phyloP scores from a whole-genome alignment of 1,140 invertebrate genomes.

The Bombus affinis region DNA sequence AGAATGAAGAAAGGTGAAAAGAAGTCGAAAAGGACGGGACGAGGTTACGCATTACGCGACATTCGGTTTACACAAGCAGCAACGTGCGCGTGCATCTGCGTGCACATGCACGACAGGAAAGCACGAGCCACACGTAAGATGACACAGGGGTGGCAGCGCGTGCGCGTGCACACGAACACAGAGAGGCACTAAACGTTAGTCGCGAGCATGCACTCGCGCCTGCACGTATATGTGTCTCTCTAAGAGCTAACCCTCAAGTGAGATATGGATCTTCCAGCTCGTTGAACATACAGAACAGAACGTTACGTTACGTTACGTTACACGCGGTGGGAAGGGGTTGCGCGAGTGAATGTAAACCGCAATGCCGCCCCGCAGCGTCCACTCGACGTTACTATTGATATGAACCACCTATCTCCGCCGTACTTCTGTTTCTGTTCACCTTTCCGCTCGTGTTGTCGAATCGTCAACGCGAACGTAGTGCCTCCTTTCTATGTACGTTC shows the following conservation, averaged over 20 bases:
- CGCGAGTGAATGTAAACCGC: slow-evolving; percentile 62
- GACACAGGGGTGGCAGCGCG: slow-evolving; percentile 18
- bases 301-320: slow-evolving; percentile 68
- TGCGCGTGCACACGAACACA: slow-evolving; percentile 45
- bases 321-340: slow-evolving; percentile 64
- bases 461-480: neutral
- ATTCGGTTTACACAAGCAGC: slow-evolving; percentile 37
- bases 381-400: slow-evolving; percentile 66
- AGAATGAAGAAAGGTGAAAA: slow-evolving; percentile 25
- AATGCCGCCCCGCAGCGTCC: slow-evolving; percentile 58
- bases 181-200: slow-evolving; percentile 14
- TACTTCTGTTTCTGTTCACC: slow-evolving; percentile 5
- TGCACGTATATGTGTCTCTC: slow-evolving; percentile 45
- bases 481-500: neutral
- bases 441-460: slow-evolving; percentile 10
- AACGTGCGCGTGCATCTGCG: slow-evolving; percentile 22
- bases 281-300: slow-evolving; percentile 78
- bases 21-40: slow-evolving; percentile 28
- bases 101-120: neutral
- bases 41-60: slow-evolving; percentile 42
- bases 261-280: slow-evolving; percentile 81
- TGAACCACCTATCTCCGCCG: slow-evolving; percentile 33
- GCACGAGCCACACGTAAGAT: neutral
- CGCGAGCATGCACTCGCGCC: slow-evolving; percentile 45
- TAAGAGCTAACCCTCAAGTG: slow-evolving; percentile 74